phyloP scores from a whole-genome alignment of 2,888 invertebrate species.

The Halocaridina rubra region DNA sequence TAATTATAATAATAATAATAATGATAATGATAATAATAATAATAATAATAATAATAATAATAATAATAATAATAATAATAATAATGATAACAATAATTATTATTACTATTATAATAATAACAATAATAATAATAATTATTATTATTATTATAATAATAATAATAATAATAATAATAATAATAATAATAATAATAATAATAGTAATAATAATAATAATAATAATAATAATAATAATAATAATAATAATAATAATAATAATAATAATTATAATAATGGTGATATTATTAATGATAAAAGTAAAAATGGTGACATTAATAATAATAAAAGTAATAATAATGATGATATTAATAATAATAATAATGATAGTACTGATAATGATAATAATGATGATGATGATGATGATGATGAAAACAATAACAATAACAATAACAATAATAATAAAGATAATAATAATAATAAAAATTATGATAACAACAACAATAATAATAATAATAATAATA shows the following conservation, averaged over 20 bases:
- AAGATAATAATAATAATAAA: not conserved
- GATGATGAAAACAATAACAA: not conserved
- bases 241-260: not conserved
- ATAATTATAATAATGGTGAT: not conserved
- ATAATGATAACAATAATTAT: not conserved
- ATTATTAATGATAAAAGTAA: not conserved
- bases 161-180: not conserved
- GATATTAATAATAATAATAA: not conserved
- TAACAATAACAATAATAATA: not conserved
- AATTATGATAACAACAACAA: not conserved
- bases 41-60: not conserved
- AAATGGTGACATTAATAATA: not conserved
- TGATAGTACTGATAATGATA: not conserved
- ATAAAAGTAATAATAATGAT: not conserved
- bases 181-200: not conserved
- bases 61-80: not conserved
- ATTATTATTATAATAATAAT: not conserved
- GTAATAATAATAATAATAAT: not conserved
- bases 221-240: not conserved
- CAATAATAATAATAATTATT: not conserved
- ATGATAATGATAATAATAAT: not conserved
- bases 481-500: not conserved
- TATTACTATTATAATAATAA: not conserved
- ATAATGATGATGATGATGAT: not conserved
- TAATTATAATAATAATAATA: not conserved